These are phyloP conservation scores for Megastigmus dorsalis DNA, from an alignment of 2,888 invertebrate species.

Conservation along the genomic window DNA sequence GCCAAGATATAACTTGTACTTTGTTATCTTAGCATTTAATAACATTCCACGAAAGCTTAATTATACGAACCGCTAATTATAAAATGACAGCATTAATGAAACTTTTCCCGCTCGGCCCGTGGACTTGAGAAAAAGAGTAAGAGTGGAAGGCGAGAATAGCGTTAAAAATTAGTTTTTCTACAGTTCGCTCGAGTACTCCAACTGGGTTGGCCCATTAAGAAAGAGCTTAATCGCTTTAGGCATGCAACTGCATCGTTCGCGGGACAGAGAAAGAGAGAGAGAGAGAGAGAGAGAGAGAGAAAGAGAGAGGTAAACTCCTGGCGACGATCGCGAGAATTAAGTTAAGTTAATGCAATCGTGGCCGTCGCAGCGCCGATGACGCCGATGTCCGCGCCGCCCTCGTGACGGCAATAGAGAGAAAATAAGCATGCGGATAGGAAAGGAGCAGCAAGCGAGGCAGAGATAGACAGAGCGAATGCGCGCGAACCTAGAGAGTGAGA, in stretches of 20 bases:
- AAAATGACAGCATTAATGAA: slow-evolving; percentile 33
- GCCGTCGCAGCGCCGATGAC: slow-evolving; percentile 9
- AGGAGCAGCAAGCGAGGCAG: neutral
- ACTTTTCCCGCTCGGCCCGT: neutral
- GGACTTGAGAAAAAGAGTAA: neutral
- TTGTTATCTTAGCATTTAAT: slow-evolving; percentile 29
- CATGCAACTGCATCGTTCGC: slow-evolving; percentile 45
- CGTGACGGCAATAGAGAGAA: slow-evolving; percentile 32
- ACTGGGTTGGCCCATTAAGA: slow-evolving; percentile 26
- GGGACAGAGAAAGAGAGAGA: neutral
- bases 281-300: neutral
- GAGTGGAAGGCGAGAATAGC: slow-evolving; percentile 3
- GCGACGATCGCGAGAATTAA: slow-evolving; percentile 45
- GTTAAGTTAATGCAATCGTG: slow-evolving; percentile 49
- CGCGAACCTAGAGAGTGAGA: no score
- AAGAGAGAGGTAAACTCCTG: slow-evolving; percentile 34
- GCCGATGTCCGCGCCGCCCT: slow-evolving; percentile 20
- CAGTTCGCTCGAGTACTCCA: neutral
- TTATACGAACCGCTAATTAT: slow-evolving; percentile 38
- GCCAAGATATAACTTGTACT: slow-evolving; percentile 1
- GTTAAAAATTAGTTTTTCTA: slow-evolving; percentile 42
- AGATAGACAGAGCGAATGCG: no score
- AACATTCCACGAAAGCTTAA: slow-evolving; percentile 12
- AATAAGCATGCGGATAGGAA: slow-evolving; percentile 4
- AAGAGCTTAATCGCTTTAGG: slow-evolving; percentile 46